Conservation (phyloP, 2,797 vertebrate species). For the Mastacembelus armatus region DNA sequence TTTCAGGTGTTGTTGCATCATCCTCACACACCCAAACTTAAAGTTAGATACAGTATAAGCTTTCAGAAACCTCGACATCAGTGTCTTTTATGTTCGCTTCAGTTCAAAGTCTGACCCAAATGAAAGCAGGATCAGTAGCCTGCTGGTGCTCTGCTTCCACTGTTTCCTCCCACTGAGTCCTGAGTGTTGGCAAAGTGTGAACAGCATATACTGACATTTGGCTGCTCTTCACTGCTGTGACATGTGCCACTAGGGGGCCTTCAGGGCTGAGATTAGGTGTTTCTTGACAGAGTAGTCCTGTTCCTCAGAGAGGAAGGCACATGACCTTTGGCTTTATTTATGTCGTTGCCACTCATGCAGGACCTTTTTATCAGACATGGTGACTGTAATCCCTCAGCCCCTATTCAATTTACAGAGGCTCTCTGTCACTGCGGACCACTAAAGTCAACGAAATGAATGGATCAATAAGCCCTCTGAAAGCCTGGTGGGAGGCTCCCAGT, state of each 20-base stretch:
- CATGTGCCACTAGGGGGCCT: constrained; percentile 59
- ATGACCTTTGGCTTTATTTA: constrained; percentile 84
- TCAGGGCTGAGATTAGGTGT: constrained; percentile 25
- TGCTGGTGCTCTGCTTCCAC: neutral
- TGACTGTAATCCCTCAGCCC: constrained; percentile 82
- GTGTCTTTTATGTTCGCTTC: too few species aligned
- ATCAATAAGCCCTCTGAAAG: constrained; percentile 86
- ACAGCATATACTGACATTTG: constrained; percentile 43
- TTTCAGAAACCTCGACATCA: neutral
- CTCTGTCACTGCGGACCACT: constrained; percentile 80
- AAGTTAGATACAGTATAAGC: neutral
- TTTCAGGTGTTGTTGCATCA: too few species aligned
- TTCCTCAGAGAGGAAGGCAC: constrained; percentile 54
- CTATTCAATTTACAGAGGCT: constrained; percentile 84
- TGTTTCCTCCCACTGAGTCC: neutral
- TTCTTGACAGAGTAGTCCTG: constrained; percentile 26
- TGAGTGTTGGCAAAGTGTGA: constrained; percentile 30
- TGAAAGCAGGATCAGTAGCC: neutral
- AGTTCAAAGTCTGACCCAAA: neutral
- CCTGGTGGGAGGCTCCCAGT: constrained; percentile 76
- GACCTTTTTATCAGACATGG: constrained; percentile 80
- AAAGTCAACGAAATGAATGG: constrained; percentile 83
- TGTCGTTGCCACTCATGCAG: constrained; percentile 75
- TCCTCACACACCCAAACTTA: neutral
- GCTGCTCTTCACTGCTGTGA: constrained; percentile 14